Evolutionary conservation across 2,888 invertebrate genomes (phyloP).

Genomic region (Drosophila anomalata): DNA sequence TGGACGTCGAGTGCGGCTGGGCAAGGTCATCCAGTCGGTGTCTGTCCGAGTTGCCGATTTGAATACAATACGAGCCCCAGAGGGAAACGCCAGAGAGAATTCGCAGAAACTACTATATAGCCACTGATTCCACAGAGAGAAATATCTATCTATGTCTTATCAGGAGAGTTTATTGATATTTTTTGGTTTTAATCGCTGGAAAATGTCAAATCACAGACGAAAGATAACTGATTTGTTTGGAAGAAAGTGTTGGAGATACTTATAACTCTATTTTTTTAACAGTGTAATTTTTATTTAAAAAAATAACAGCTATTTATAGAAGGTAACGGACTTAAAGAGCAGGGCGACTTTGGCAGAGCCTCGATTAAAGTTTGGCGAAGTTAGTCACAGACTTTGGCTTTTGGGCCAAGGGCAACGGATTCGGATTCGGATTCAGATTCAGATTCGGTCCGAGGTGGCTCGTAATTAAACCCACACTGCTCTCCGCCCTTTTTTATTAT

Average conservation of each 20-base stretch:
- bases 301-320: conserved; percentile 42
- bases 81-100: conserved; percentile 54
- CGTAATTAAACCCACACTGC: conserved; percentile 45
- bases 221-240: background rate
- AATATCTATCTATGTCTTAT: conserved; percentile 6
- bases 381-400: conserved; percentile 71
- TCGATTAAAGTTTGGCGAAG: conserved; percentile 53
- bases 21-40: conserved; percentile 62
- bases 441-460: conserved; percentile 34
- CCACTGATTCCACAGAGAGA: conserved; percentile 22
- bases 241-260: background rate
- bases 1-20: conserved; percentile 34
- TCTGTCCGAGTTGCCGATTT: conserved; percentile 50
- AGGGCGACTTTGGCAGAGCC: conserved; percentile 21
- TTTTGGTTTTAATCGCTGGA: background rate
- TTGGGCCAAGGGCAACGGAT: conserved; percentile 69
- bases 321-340: conserved; percentile 54
- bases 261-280: background rate
- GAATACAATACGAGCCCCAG: conserved; percentile 62
- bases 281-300: background rate
- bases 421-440: conserved; percentile 16
- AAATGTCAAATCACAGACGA: background rate
- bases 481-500: conserved; percentile 22
- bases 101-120: conserved; percentile 43
- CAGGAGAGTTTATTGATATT: conserved; percentile 10